These are phyloP conservation scores for Falco peregrinus DNA, from an alignment of 2,797 vertebrate species.

Conservation along the genomic window DNA sequence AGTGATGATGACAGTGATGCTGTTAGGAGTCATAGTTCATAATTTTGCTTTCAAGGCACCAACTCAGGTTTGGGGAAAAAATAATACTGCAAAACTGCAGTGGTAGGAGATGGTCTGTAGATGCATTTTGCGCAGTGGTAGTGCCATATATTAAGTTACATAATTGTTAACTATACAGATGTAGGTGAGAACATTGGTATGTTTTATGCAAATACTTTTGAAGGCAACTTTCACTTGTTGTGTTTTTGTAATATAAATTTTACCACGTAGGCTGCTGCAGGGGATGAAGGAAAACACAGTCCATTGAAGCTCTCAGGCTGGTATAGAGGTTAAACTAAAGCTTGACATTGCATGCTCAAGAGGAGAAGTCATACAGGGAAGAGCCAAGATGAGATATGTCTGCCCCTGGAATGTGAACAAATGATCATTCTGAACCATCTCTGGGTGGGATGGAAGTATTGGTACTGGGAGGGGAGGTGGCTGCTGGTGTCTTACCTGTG, in stretches of 20 bases:
- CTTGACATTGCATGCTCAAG: fast-evolving
- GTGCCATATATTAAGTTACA: fast-evolving
- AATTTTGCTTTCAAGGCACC: neutral
- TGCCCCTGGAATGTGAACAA: neutral
- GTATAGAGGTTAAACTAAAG: neutral
- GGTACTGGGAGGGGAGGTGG: neutral
- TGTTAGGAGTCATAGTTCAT: neutral
- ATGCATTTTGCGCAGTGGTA: neutral
- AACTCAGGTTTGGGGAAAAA: neutral
- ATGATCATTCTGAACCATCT: neutral
- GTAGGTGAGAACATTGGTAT: neutral
- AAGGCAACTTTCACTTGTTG: neutral
- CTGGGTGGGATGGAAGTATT: neutral
- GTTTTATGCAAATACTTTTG: neutral
- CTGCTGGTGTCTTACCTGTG: neutral
- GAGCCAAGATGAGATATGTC: neutral
- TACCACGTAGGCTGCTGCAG: fast-evolving
- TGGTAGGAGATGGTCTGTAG: neutral
- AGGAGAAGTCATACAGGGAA: neutral
- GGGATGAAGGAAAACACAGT: neutral
- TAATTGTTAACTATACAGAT: neutral
- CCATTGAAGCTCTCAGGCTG: neutral
- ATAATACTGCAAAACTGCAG: neutral
- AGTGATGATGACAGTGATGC: neutral
- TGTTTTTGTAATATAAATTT: neutral